Evolutionary conservation across 2,888 invertebrate species (phyloP).

Genomic region (Andricus curvator): DNA sequence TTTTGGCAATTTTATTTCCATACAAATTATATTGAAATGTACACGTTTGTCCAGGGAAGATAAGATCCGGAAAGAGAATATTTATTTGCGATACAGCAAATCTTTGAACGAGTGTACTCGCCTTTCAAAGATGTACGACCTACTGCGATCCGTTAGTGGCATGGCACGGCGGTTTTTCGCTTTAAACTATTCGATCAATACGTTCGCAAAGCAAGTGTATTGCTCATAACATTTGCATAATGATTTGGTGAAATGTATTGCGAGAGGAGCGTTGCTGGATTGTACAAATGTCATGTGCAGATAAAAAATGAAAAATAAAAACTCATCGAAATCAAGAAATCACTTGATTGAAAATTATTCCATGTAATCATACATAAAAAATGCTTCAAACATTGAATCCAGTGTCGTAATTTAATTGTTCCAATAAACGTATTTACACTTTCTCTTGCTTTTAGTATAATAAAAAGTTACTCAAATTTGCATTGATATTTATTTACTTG

Average conservation of each 20-base stretch:
- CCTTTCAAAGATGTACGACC: neutral
- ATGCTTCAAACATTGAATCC: neutral
- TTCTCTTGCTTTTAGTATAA: too few relatives aligned
- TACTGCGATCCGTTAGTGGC: neutral
- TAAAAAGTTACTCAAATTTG: too few relatives aligned
- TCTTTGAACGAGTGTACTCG: constrained; percentile 9
- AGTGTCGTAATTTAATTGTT: neutral
- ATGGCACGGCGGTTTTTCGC: constrained; percentile 12
- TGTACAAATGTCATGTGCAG: neutral
- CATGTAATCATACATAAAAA: neutral
- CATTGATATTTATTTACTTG: too few relatives aligned
- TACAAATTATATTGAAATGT: neutral
- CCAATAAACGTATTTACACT: too few relatives aligned
- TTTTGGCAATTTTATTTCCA: constrained; percentile 4
- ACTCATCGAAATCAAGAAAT: neutral
- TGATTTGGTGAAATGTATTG: constrained; percentile 3
- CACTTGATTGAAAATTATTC: neutral
- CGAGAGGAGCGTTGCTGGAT: neutral
- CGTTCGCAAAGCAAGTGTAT: constrained; percentile 11
- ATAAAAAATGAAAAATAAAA: neutral
- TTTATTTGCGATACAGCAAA: constrained; percentile 24
- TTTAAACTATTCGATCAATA: constrained; percentile 37
- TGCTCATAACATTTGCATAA: constrained; percentile 30
- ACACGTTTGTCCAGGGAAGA: neutral
- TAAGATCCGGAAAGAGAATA: neutral